A percentile compares a stretch with the other conserved stretches of the same genome.
Evolutionary conservation across 2,113 vertebrate genomes (phyloP).

Genomic region (Urocynchramus pylzowi): DNA sequence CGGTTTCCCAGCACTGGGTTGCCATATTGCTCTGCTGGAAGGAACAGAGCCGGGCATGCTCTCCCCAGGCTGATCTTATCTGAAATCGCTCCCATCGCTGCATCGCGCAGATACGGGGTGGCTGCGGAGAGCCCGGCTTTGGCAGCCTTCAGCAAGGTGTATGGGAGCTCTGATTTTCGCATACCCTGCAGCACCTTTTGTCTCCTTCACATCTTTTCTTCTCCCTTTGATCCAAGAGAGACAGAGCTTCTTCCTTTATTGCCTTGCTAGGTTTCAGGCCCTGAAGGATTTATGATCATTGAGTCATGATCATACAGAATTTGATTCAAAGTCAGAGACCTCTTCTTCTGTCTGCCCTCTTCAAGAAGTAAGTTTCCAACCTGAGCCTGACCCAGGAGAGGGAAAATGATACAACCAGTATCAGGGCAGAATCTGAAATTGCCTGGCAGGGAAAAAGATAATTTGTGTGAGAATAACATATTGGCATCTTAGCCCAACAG

Average conservation of each 20-base stretch:
- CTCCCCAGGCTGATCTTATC: constrained; percentile 53
- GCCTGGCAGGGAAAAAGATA: neutral
- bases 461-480: neutral
- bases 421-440: neutral
- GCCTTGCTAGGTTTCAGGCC: constrained; percentile 30
- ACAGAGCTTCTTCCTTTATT: constrained; percentile 35
- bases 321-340: constrained; percentile 8
- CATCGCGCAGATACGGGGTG: neutral
- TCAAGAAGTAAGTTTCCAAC: neutral
- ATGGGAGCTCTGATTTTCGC: constrained; percentile 57
- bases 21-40: constrained; percentile 45
- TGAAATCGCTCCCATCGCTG: neutral
- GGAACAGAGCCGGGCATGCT: constrained; percentile 44
- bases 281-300: constrained; percentile 35
- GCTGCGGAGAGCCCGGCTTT: constrained; percentile 30
- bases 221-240: constrained; percentile 40
- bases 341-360: neutral
- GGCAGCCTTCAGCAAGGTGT: constrained; percentile 6
- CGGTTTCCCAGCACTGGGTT: constrained; percentile 15
- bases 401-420: neutral
- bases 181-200: constrained; percentile 45
- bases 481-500: neutral
- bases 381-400: neutral
- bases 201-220: constrained; percentile 21
- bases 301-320: constrained; percentile 20